Base-by-base conservation (phyloP, 2,888 invertebrate genomes). In the Microctonus hyperodae region DNA sequence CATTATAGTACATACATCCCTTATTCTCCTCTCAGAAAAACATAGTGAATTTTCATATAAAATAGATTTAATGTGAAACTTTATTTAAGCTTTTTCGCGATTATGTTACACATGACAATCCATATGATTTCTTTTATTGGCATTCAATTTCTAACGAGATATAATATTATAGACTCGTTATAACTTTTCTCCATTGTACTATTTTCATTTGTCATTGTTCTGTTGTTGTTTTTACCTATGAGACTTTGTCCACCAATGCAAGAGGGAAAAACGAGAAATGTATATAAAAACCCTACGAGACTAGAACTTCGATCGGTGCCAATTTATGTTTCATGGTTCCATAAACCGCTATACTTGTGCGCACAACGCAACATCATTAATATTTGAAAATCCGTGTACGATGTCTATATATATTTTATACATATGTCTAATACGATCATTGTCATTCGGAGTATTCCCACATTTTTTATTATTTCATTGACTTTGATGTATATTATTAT, bases 251-350 rank as follows among this genome's bases (percentile, higher is more conserved):
- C 28, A 28, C 28, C 3, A 28, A 28, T n/a, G n/a, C n/a, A n/a
- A n/a, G n/a, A n/a, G n/a, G n/a, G 28, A 57, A 60, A 50, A 20
- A 33, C 20, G n/a, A 59, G 57, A 65, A 37, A 22, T 63, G 59
- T 64, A 63, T 68, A 53, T 28, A 65, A 58, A 65, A 22, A 23
- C 9, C 11, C 13, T 1, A 4, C 50, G 22, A 20, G 51, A 33
- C 20, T 56, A 31, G 60, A 57, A 44, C 69, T 75, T 74, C 74
- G 72, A 78, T 75, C 76, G 72, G 28, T 28, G 28, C 28, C 58
- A 69, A 75, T 78, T 77, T 73, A 75, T 78, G 74, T 75, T 78
- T 76, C 71, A 75, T 70, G 69, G 60, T 60, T 63, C 58, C 20
- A 13, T 33, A 33, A 33, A 35, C 33, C 20, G 16, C 16, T 10